Base-by-base conservation (phyloP, 2,113 vertebrate species). In the Geococcyx californianus region DNA sequence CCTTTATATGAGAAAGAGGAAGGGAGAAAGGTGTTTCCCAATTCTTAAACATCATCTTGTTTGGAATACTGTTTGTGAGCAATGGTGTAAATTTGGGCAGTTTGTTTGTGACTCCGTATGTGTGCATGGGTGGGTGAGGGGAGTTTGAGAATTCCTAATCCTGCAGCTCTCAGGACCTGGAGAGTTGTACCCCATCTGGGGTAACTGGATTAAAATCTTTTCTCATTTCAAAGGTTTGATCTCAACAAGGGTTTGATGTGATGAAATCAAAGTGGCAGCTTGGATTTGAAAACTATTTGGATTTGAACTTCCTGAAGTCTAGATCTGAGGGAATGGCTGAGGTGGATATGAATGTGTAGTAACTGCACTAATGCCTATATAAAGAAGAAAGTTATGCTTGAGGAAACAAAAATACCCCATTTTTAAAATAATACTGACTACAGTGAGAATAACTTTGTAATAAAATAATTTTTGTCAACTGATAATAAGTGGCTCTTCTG, bases 201-300 rank as follows among this genome's bases (percentile, higher is more conserved):
- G 97, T 99, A 99, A 99, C 98, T 98, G 98, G 98, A 99, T 99
- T 99, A 99, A 98, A 98, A 98, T 98, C 98, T 98, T 98, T 99
- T 98, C 98, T 98, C 97, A 97, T 99, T 99, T 99, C 98, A 99
- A 99, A 99, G 99, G 98, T 98, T 98, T 99, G 98, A 99, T 99
- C 99, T 98, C 98, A 98, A 98, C 98, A 98, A 98, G 98, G 98
- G 98, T 98, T 98, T 98, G 98, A 98, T 98, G 97, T 99, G 99
- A 99, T 99, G 98, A 98, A 99, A 99, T 99, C 98, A 99, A 99
- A 99, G 98, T 99, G 99, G 99, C 99, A 99, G 99, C 98, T 99
- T 98, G 98, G 98, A 98, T 98, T 98, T 98, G 93, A 98, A 98
- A 98, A 98, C 98, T 97, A 98, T 98, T 98, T 98, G 97, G 97